Percentiles rank a stretch among this genome's conserved stretches.
phyloP scores from a whole-genome alignment of 2,797 vertebrate genomes.

The Sebastes vulpes region DNA sequence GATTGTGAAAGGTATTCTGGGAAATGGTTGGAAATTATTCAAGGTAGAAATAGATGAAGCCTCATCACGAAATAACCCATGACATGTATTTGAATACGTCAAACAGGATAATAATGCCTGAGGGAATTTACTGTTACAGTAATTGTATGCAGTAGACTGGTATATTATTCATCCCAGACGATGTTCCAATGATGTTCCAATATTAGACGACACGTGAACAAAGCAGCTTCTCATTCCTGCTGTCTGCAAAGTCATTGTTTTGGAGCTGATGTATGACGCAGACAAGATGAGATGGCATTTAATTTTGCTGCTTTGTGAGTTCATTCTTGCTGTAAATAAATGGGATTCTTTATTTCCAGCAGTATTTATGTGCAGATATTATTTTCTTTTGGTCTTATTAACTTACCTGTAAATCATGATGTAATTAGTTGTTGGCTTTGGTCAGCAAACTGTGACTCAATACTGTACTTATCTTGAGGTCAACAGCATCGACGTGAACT shows the following conservation, averaged over 20 bases:
- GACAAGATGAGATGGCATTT: conserved; percentile 16
- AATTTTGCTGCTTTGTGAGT: background rate
- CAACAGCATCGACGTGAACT: background rate
- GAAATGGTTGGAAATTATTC: background rate
- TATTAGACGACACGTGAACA: conserved; percentile 10
- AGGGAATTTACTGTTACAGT: conserved; percentile 15
- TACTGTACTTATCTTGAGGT: background rate
- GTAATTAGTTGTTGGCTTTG: background rate
- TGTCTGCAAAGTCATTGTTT: conserved; percentile 15
- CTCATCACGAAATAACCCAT: background rate
- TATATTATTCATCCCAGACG: conserved; percentile 8
- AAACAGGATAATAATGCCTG: background rate
- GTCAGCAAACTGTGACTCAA: background rate
- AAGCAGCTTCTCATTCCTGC: conserved; percentile 15
- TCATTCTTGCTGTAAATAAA: background rate
- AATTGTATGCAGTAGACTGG: background rate
- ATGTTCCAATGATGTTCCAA: background rate
- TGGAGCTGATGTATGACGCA: background rate
- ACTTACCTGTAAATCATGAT: background rate
- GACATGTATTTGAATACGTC: background rate
- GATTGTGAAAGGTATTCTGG: background rate
- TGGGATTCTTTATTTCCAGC: background rate
- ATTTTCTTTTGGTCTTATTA: background rate
- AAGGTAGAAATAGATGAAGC: background rate
- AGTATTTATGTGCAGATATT: background rate